Percentiles rank a stretch among this genome's conserved stretches.
These are phyloP conservation scores for Bombus fervidus DNA, from an alignment of 1,140 invertebrate species.

Conservation along the genomic window DNA sequence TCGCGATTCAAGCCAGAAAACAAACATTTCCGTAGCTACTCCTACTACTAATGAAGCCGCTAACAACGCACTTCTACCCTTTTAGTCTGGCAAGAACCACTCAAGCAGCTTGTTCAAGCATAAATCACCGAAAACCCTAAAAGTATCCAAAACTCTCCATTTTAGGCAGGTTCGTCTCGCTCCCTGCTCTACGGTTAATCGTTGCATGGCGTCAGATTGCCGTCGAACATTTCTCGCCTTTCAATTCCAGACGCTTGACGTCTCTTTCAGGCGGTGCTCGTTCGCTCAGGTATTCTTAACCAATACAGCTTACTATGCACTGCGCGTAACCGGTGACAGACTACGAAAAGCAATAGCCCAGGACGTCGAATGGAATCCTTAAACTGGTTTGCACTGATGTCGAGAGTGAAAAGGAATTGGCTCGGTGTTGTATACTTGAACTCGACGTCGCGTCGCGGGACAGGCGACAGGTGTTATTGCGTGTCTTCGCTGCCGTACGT, in stretches of 20 bases:
- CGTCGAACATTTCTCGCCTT: neutral
- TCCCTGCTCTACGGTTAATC: neutral
- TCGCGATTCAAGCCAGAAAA: too few species aligned
- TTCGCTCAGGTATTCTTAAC: constrained; percentile 63
- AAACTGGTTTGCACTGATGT: constrained; percentile 48
- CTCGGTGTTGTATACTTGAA: constrained; percentile 14
- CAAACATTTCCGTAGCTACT: too few species aligned
- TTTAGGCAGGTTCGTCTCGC: neutral
- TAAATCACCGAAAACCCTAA: neutral
- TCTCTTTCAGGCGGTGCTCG: constrained; percentile 48
- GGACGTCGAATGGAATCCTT: constrained; percentile 60
- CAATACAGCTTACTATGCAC: constrained; percentile 61
- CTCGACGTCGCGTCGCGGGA: constrained; percentile 15
- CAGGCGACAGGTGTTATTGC: constrained; percentile 59
- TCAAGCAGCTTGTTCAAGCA: too few species aligned
- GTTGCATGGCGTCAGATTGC: neutral
- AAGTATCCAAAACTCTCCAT: neutral
- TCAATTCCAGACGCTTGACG: constrained; percentile 40
- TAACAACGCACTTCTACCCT: too few species aligned
- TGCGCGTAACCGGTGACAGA: constrained; percentile 62
- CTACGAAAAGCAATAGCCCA: constrained; percentile 66
- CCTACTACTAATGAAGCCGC: too few species aligned
- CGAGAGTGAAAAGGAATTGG: constrained; percentile 65
- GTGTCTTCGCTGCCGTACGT: constrained; percentile 35
- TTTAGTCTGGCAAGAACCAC: too few species aligned